Percentiles rank a stretch among this genome's conserved stretches.
phyloP scores from a whole-genome alignment of 2,113 vertebrate species.

The Campylomormyrus numenius region DNA sequence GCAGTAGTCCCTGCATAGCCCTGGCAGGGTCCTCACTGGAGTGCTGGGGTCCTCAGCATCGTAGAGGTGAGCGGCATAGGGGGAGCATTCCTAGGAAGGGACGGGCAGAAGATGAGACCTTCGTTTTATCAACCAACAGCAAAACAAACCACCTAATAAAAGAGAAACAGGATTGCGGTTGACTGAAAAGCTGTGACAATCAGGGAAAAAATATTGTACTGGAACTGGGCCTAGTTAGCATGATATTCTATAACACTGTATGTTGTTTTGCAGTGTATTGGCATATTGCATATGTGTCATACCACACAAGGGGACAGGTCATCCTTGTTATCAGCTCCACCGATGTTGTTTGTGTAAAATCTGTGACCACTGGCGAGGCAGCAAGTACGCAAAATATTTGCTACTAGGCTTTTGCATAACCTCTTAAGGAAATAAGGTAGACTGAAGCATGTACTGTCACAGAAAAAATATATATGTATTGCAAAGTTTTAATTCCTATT shows the following conservation, averaged over 20 bases:
- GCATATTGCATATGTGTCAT: background rate
- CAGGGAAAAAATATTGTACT: background rate
- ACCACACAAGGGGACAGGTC: background rate
- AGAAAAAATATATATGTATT: background rate
- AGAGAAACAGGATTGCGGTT: background rate
- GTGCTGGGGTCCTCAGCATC: constrained; percentile 84
- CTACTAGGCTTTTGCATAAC: background rate
- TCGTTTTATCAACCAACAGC: constrained; percentile 7
- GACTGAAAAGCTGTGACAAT: background rate
- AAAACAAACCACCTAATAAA: background rate
- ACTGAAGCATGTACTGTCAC: background rate
- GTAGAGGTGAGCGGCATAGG: constrained; percentile 86
- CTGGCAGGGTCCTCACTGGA: constrained; percentile 71
- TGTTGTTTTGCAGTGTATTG: background rate
- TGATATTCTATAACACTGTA: background rate
- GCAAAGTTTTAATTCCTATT: background rate
- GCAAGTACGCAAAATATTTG: background rate
- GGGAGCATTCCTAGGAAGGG: constrained; percentile 78
- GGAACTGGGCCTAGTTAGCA: background rate
- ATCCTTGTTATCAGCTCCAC: background rate
- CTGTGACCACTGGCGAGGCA: background rate
- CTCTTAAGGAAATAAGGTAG: background rate
- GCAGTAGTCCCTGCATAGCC: constrained; percentile 86
- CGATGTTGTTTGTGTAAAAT: background rate
- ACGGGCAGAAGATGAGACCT: background rate